Evolutionary conservation across 1,140 invertebrate species (phyloP), one percentile per base, ranked within the genome.

Genomic region (Hylyphantes graminicola): DNA sequence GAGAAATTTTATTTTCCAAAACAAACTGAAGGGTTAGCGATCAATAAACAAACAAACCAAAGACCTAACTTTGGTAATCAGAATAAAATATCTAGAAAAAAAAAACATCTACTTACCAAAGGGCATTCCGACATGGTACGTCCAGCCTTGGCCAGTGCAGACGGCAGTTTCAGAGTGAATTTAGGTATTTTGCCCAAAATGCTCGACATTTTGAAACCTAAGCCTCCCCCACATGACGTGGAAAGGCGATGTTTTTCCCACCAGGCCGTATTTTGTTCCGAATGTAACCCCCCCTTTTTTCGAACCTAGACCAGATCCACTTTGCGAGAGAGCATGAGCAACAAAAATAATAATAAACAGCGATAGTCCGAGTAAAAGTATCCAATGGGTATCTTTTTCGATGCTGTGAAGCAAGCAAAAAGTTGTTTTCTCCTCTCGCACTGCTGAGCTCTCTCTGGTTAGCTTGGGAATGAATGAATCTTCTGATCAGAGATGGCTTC

Each of bases 71-170:
- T n/a, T 70, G 10, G 50, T 63, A 13, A 35, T 17, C 19, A 35
- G 50, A 63, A 63, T 76, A n/a, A 54, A 63, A 59, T 15, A 12
- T 12, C 35, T 35, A 35, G 15, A 78, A 78, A 21, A 19, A 21
- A 19, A 57, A 61, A 57, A 11, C 54, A 57, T 35, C 7, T 2
- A 85, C 84, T 85, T 74, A 85, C 84, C 76, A 85, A 48, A 55
- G 84, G 84, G 54, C 84, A 85, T 67, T 85, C 84, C 17, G 84
- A 85, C 68, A 85, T 78, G 12, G 84, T 85, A 70, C 84, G 75
- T 65, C 84, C 84, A 10, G 76, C 84, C 79, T 85, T 85, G 35
- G 75, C 84, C 53, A 85, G 67, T n/a, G 84, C 75, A 64, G 75
- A 77, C 10, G 84, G 76, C 59, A 85, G 74, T 48, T 79, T 78